These are phyloP conservation scores for Bombus confusus DNA, from an alignment of 1,140 invertebrate species.

Conservation along the genomic window DNA sequence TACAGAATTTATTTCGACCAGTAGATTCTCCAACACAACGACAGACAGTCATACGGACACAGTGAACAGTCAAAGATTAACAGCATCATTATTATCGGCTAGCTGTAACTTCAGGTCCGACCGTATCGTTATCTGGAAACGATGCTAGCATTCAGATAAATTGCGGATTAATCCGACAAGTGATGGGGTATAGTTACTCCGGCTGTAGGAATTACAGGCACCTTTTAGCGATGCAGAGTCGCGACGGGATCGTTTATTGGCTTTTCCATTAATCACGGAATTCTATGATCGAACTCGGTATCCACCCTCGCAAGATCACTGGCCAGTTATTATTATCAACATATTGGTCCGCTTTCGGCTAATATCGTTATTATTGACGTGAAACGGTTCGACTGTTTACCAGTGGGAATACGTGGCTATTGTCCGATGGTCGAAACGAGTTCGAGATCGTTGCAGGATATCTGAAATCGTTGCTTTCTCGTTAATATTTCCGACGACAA, in stretches of 20 bases:
- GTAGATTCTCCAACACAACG: not conserved
- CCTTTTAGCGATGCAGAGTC: slow-evolving; percentile 31
- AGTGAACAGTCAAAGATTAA: not conserved
- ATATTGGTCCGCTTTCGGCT: not conserved
- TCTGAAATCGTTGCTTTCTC: not conserved
- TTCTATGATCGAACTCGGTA: slow-evolving; percentile 17
- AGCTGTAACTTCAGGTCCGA: not conserved
- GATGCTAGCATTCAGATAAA: slow-evolving; percentile 31
- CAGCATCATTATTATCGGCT: slow-evolving; percentile 2
- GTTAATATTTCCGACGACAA: not conserved
- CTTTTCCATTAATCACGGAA: slow-evolving; percentile 51
- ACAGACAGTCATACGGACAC: not conserved
- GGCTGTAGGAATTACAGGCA: slow-evolving; percentile 16
- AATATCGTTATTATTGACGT: slow-evolving; percentile 23
- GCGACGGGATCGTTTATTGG: slow-evolving; percentile 39
- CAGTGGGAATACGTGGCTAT: not conserved
- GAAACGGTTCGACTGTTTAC: not conserved
- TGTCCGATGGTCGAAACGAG: not conserved
- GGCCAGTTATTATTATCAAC: slow-evolving; percentile 38
- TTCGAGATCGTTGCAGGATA: not conserved
- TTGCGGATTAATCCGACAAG: slow-evolving; percentile 40
- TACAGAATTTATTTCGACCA: not conserved
- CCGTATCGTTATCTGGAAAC: not conserved
- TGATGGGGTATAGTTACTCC: slow-evolving; percentile 29
- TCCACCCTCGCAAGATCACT: slow-evolving; percentile 11